Base-by-base conservation (phyloP, 2,888 invertebrate species). In the Schrankia costaestrigalis region DNA sequence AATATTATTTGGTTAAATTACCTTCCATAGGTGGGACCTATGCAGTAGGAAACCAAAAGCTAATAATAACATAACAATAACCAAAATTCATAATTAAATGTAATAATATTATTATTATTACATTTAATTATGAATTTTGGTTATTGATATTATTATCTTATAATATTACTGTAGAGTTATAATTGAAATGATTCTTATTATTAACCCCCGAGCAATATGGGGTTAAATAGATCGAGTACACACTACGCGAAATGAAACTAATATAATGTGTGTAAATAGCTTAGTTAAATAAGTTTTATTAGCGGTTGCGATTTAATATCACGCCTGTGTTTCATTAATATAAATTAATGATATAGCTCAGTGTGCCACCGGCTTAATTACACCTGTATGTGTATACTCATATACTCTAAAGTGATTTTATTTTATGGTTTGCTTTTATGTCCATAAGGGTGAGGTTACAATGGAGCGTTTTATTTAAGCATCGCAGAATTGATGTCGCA, bases 251-350 rank as follows among this genome's bases (percentile, higher is more conserved):
- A 40, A 28, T 18, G 2, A 36, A 44, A 49, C 51, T 43, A 45
- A 51, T 51, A 38, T 40, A 29, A 30, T 51, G n/a, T 28, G 38
- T 48, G 39, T 41, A 40, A 55, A 55, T 40, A 23, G 42, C 44
- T 38, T 33, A 37, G 40, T 54, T 45, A 41, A 27, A 44, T 33
- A 47, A 50, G 31, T 55, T 54, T 51, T 55, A 39, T 39, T 47
- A 41, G 28, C 13, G 25, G 7, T 26, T 26, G 26, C 4, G 31
- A 43, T 19, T 37, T 50, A 44, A 53, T 49, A 53, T 39, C 27
- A 43, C 36, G 26, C 35, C 31, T 29, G 26, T 28, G 38, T 24
- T 37, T 3, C 14, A 14, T 23, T 55, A 55, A 48, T 46, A 35
- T 24, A 34, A 40, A 54, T 41, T 50, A 47, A 50, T 47, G 41